A percentile compares a stretch with the other conserved stretches of the same genome.
These are phyloP conservation scores for Drosophila formosana DNA, from an alignment of 2,888 invertebrate genomes.

Conservation along the genomic window DNA sequence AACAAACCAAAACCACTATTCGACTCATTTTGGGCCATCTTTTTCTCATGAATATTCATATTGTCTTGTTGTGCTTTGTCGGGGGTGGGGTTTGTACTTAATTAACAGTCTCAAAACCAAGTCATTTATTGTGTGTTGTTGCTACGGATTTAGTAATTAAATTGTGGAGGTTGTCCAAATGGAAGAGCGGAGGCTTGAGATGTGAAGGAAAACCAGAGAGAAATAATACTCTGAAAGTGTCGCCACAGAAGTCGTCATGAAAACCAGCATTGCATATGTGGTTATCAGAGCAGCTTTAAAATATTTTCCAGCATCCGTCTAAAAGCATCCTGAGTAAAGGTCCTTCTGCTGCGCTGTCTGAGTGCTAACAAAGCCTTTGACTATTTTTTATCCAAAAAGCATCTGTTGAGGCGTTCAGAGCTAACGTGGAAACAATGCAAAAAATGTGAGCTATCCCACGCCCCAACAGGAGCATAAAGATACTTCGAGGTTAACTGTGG, in stretches of 20 bases:
- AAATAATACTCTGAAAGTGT: background rate
- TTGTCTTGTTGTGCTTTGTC: background rate
- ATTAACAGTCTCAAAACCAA: slow-evolving; percentile 57
- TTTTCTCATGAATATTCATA: slow-evolving; percentile 68
- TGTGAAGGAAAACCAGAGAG: too few species aligned
- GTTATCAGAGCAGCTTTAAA: background rate
- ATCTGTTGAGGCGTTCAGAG: slow-evolving; percentile 14
- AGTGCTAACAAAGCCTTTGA: slow-evolving; percentile 20
- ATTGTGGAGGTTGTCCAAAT: slow-evolving; percentile 17
- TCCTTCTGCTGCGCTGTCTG: slow-evolving; percentile 1
- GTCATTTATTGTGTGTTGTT: slow-evolving; percentile 20
- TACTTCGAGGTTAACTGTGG: slow-evolving; percentile 17
- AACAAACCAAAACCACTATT: slow-evolving; percentile 12
- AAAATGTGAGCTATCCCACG: slow-evolving; percentile 26
- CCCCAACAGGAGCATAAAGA: background rate
- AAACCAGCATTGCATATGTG: background rate
- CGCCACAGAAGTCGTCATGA: background rate
- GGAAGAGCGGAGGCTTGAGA: background rate
- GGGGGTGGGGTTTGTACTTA: slow-evolving; percentile 29
- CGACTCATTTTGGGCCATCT: slow-evolving; percentile 30
- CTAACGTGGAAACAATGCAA: slow-evolving; percentile 14
- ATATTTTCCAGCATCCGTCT: background rate
- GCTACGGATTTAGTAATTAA: slow-evolving; percentile 46
- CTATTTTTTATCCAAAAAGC: background rate
- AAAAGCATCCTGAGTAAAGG: slow-evolving; percentile 7